Evolutionary conservation across 2,888 invertebrate species (phyloP), one percentile per base, ranked within the genome.

Genomic region (Melinopterus prodromus): DNA sequence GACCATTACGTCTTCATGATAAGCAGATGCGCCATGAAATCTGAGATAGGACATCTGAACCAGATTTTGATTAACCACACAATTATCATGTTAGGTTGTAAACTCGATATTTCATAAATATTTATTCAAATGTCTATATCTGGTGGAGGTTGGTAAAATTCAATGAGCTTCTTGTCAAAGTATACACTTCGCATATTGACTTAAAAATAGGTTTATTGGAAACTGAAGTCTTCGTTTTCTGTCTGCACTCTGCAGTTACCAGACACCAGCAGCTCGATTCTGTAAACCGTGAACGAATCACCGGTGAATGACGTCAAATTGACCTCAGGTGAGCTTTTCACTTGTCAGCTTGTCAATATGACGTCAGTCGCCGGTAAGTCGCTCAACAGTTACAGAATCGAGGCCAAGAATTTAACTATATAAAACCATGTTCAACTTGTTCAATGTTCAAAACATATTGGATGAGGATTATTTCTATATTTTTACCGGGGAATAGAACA

Each of bases 151-250:
- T 53, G 3, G 53, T 53, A 53, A 53, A 53, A 53, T 53, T 53
- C 53, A 53, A 53, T 53, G 53, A 53, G 53, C 53, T 53, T 53
- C 53, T 53, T 53, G 53, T 53, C 53, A 53, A 53, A 53, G 53
- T 53, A 53, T 53, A 53, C 53, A 53, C 53, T 9, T 53, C 53
- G 5, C 53, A 53, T 53, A 53, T 53, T 53, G 53, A 53, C 53
- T 53, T 53, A 53, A 53, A 53, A 53, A 53, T 53, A 53, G 53
- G 53, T 53, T 53, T 53, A 53, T 53, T 53, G 53, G 53, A 12
- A 53, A 53, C 53, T 53, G 12, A 53, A 53, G 7, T 53, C 53
- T 53, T 53, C 53, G 53, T 53, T 53, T 53, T 53, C 53, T 53
- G 53, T 53, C 53, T 53, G 53, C 53, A 53, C 3, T 53, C 53